Evolutionary conservation across 2,113 vertebrate species (phyloP).

Genomic region (Chloropsis cyanopogon): DNA sequence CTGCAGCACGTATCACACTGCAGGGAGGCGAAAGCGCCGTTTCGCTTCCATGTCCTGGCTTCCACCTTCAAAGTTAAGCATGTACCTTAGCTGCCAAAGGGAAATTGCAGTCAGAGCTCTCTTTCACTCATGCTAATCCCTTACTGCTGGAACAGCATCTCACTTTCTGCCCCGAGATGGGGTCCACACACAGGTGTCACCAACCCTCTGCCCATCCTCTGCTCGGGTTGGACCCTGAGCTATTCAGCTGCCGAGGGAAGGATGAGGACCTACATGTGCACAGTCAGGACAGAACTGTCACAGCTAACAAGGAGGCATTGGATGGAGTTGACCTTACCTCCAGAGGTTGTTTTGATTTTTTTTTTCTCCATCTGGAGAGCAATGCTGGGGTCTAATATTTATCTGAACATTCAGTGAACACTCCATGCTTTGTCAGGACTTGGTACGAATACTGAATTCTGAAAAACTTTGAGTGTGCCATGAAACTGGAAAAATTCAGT

Average conservation of each 20-base stretch:
- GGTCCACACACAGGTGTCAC: background rate
- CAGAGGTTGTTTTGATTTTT: background rate
- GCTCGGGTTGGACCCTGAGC: background rate
- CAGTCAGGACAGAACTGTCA: background rate
- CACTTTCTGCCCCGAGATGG: background rate
- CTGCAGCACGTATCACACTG: background rate
- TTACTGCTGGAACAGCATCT: background rate
- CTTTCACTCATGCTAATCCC: background rate
- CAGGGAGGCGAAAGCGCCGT: accelerated
- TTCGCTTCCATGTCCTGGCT: background rate
- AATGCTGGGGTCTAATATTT: constrained; percentile 27
- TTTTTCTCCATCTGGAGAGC: constrained; percentile 9
- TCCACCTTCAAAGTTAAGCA: background rate
- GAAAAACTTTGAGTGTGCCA: constrained; percentile 52
- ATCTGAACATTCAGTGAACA: constrained; percentile 39
- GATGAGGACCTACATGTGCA: background rate
- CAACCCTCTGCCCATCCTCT: accelerated
- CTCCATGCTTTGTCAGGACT: constrained; percentile 59
- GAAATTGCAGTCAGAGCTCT: constrained; percentile 23
- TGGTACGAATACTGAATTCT: constrained; percentile 46
- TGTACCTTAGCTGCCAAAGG: background rate
- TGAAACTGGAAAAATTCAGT: constrained; percentile 61
- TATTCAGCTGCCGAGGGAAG: background rate
- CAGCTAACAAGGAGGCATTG: background rate
- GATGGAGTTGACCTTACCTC: constrained; percentile 12